Base-by-base conservation (phyloP, 2,888 invertebrate species). In the Pseudoips prasinana region DNA sequence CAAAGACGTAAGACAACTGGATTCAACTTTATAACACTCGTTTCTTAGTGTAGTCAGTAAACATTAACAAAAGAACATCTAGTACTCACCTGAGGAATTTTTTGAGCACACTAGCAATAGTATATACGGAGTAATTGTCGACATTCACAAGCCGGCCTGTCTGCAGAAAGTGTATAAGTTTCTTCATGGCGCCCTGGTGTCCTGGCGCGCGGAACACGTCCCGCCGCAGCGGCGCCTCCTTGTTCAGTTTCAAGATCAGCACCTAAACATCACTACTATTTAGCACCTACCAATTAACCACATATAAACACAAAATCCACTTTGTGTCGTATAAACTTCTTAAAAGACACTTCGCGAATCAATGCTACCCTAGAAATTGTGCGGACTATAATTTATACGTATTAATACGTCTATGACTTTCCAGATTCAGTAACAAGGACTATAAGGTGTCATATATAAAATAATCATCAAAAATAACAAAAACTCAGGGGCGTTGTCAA, bases 101-200 rank as follows among this genome's bases (percentile, higher is more conserved):
- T 90, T 99, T 99, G 46, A 99, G 91, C 41, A 99, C 98, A 82
- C 98, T 98, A 38, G 99, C 98, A 67, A 99, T 97, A 11, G 99
- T 99, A 84, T 98, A 98, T 45, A 98, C 97, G 46, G 96, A 97
- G 81, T 96, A 98, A 79, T 97, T 97, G 75, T 96, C 96, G 69
- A 97, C 96, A 83, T 97, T 97, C 38, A 97, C 96, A 54, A 97
- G 89, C 31, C 96, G 91, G 22, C 97, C 97, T 40, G 95, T 94
- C 82, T 96, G 96, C 52, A 97, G 90, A 76, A 97, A 97, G 71
- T 96, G 96, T 60, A 96, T 95, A 22, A 97, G 90, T 75, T 96
- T 96, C 78, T 97, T 97, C 96, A 96, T 96, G 51, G 96, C 96
- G 9, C 95, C 96, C 84, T 97, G 97, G 76, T 98, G 96, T 1